Base-by-base conservation (phyloP, 2,888 invertebrate species). In the Lasioglossum leucozonium region DNA sequence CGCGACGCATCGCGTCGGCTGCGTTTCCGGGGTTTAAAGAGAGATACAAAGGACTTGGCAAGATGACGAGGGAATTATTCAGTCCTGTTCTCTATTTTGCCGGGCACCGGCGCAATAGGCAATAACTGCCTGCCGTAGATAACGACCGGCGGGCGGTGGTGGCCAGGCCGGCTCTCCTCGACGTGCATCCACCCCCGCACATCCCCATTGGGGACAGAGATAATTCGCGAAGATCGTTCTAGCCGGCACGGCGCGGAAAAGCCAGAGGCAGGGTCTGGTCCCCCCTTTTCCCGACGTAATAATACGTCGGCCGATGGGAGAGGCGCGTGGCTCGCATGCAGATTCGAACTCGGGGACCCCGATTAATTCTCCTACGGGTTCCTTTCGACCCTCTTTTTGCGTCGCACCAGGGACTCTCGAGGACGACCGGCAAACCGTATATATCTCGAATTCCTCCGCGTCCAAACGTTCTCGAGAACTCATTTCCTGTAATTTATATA, bases 61-160 rank as follows among this genome's bases (percentile, higher is more conserved):
- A 82, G 82, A 75, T 86, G 86, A 86, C 86, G 77, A 78, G 80
- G 83, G 82, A 80, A 87, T 86, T 87, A 86, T 83, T 83, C 87
- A 82, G 78, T 47, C 71, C 77, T 72, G 87, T 85, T 78, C 79
- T 76, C 81, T 51, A 87, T 82, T 87, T 83, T 76, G 72, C 76
- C 47, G 79, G 73, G 65, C 78, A 87, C 47, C 79, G 74, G 80
- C 34, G 87, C 87, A 85, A 87, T 87, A 82, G 87, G 79, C 87
- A 84, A 87, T 87, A 87, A 87, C 87, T 87, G 87, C 72, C 84
- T 78, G 72, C 73, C 79, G 80, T 82, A 87, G 87, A 87, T 87
- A 87, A 87, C 87, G 87, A 87, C 77, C 81, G 40, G 26, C 65
- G 65, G 13, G 26, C 75, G 65, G 73, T 51, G 51, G 77, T 51